phyloP scores from a whole-genome alignment of 2,797 vertebrate species.

The Acipenser oxyrinchus region DNA sequence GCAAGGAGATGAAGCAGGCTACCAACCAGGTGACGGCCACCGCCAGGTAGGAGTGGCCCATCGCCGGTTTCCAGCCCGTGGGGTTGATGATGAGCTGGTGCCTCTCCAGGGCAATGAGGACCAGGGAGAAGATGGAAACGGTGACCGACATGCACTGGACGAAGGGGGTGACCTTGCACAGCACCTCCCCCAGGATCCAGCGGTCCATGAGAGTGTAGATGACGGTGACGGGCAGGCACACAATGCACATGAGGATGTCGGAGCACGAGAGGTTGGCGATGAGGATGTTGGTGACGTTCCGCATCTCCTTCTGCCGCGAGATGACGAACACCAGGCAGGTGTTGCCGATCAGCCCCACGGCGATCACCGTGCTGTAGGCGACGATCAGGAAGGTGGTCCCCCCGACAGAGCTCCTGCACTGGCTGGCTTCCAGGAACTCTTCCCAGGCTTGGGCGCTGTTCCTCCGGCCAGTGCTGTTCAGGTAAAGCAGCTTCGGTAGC shows the following conservation, averaged over 20 bases:
- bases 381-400: constrained; percentile 68
- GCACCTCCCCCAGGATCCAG: constrained; percentile 68
- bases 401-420: constrained; percentile 55
- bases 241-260: constrained; percentile 68
- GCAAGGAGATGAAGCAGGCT: constrained; percentile 63
- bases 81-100: constrained; percentile 79
- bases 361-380: constrained; percentile 67
- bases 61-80: constrained; percentile 69
- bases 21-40: constrained; percentile 65
- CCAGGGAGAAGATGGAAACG: constrained; percentile 67
- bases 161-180: constrained; percentile 71
- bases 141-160: constrained; percentile 69
- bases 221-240: constrained; percentile 70
- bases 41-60: constrained; percentile 65
- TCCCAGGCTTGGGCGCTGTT: constrained; percentile 43
- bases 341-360: constrained; percentile 72
- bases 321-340: constrained; percentile 71
- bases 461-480: constrained; percentile 49
- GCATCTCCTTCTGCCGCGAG: constrained; percentile 68
- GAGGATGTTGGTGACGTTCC: constrained; percentile 75
- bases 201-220: constrained; percentile 78
- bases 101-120: constrained; percentile 74
- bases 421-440: constrained; percentile 20
- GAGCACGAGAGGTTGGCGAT: constrained; percentile 75
- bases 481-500: constrained; percentile 33